phyloP scores from a whole-genome alignment of 2,113 vertebrate species.

The Vireo altiloquus region DNA sequence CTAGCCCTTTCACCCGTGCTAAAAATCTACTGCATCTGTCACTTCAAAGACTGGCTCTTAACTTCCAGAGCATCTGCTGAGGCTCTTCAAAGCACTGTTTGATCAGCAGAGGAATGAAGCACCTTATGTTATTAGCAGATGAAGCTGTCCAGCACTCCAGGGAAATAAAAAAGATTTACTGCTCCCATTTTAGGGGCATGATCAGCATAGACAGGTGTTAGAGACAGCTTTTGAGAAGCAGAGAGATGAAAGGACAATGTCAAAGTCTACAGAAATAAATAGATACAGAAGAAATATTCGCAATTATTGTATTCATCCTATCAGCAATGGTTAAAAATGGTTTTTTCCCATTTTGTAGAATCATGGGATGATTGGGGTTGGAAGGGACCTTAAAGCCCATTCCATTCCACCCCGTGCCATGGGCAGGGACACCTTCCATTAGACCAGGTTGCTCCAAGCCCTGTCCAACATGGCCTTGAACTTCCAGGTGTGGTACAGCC shows the following conservation, averaged over 20 bases:
- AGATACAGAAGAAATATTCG: neutral
- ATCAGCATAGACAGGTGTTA: neutral
- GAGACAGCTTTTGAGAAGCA: neutral
- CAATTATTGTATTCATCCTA: neutral
- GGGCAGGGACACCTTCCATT: neutral
- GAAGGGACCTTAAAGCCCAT: neutral
- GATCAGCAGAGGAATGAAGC: neutral
- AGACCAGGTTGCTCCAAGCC: neutral
- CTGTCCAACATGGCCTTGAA: neutral
- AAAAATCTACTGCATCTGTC: neutral
- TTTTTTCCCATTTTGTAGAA: neutral
- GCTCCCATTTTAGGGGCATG: neutral
- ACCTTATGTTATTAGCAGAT: neutral
- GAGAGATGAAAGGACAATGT: neutral
- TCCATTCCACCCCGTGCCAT: neutral
- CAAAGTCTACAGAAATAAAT: neutral
- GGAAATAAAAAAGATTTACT: neutral
- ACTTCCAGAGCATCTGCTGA: neutral
- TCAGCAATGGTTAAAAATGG: neutral
- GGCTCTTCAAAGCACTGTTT: neutral
- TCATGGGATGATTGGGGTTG: neutral
- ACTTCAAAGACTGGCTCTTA: neutral
- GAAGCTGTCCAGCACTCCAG: neutral
- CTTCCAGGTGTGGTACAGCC: neutral
- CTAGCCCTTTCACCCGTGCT: fast-evolving